phyloP scores from a whole-genome alignment of 30 jellyfish, hydroid and myxozoan species.

The Nemopilema nomurai region DNA sequence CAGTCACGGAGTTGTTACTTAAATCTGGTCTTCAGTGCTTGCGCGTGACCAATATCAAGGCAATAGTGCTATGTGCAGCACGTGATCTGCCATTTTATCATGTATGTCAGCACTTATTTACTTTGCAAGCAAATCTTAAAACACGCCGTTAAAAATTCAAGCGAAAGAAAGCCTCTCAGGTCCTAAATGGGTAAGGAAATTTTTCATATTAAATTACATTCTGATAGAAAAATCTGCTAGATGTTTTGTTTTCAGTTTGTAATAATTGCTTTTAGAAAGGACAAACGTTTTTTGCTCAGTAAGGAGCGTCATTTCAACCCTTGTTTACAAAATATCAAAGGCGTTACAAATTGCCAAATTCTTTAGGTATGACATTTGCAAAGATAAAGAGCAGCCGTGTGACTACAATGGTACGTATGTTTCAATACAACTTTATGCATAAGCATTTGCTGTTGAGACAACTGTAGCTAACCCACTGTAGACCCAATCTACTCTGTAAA shows the following conservation, averaged over 20 bases:
- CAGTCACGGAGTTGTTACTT: not conserved
- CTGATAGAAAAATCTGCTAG: no score
- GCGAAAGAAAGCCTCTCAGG: no score
- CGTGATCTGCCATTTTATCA: no score
- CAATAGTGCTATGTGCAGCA: no score
- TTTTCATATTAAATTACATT: no score
- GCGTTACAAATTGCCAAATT: not conserved
- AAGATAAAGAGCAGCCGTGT: conserved; percentile 89
- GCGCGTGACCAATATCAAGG: no score
- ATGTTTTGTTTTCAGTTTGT: no score
- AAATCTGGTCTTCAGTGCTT: not conserved
- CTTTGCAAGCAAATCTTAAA: no score
- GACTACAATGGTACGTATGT: conserved; percentile 22
- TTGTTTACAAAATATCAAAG: not conserved
- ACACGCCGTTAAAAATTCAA: no score
- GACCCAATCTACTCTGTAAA: not conserved
- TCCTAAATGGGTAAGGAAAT: no score
- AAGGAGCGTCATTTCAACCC: not conserved
- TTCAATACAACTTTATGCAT: not conserved
- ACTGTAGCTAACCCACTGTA: not conserved
- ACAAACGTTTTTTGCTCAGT: not conserved
- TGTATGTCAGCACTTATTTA: no score
- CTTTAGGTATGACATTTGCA: conserved; percentile 85
- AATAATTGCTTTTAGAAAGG: no score
- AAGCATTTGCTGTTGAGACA: not conserved